Conservation (phyloP, 2,797 vertebrate genomes). For the Pelodytes ibericus region DNA sequence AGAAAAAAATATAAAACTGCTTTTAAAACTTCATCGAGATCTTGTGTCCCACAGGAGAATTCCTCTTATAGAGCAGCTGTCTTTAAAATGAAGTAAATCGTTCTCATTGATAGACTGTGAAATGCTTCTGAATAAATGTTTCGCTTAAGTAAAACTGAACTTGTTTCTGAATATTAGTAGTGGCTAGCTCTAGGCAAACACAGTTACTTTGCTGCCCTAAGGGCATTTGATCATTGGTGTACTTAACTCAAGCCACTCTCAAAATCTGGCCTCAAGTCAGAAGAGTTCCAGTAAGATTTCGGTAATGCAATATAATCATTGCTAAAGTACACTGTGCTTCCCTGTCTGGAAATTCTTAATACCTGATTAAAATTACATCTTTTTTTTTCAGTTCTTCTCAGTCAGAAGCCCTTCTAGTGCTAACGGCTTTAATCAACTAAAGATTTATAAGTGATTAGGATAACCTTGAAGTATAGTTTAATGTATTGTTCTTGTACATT, state of each 20-base stretch:
- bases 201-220: slow-evolving; percentile 52
- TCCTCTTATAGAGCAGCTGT: not conserved
- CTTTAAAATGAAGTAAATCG: slow-evolving; percentile 24
- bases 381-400: slow-evolving; percentile 31
- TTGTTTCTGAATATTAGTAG: slow-evolving; percentile 51
- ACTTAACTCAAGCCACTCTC: slow-evolving; percentile 53
- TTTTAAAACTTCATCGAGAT: not conserved
- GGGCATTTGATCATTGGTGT: slow-evolving; percentile 55
- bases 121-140: slow-evolving; percentile 47
- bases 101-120: slow-evolving; percentile 38
- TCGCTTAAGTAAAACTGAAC: slow-evolving; percentile 47
- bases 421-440: slow-evolving; percentile 45
- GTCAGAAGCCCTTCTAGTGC: slow-evolving; percentile 20
- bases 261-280: slow-evolving; percentile 54
- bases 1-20: not conserved
- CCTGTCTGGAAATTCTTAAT: slow-evolving; percentile 30
- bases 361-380: slow-evolving; percentile 50
- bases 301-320: slow-evolving; percentile 55
- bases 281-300: slow-evolving; percentile 54
- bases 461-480: slow-evolving; percentile 79
- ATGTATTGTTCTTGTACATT: slow-evolving; percentile 68
- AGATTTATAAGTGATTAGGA: slow-evolving; percentile 64
- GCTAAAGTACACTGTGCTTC: slow-evolving; percentile 46
- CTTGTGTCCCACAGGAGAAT: not conserved
- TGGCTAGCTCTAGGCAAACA: slow-evolving; percentile 53